A percentile compares a stretch with the other conserved stretches of the same genome.
These are phyloP conservation scores for Pachydiplax longipennis DNA, from an alignment of 2,888 invertebrate species.

Conservation along the genomic window DNA sequence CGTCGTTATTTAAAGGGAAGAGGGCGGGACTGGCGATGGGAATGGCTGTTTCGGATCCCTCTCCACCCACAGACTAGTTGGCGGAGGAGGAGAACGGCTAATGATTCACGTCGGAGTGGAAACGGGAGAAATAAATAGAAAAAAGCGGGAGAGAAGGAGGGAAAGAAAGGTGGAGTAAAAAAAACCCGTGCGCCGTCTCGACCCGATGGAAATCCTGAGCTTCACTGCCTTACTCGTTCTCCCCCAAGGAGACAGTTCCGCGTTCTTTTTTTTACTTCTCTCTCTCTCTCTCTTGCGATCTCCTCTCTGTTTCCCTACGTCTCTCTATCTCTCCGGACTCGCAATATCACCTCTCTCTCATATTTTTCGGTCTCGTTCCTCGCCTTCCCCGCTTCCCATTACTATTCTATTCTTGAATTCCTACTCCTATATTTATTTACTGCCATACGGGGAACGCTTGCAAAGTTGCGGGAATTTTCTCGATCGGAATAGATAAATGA, in stretches of 20 bases:
- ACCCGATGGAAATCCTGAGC: conserved; percentile 26
- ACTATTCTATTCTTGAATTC: not conserved
- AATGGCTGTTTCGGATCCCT: not conserved
- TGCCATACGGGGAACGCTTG: not conserved
- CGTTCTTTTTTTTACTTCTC: not conserved
- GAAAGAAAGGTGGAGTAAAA: not conserved
- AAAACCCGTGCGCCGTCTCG: conserved; percentile 19
- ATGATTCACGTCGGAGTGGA: conserved; percentile 34
- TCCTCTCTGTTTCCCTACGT: not conserved
- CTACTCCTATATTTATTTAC: not conserved
- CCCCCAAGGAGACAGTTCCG: not conserved
- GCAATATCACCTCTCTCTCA: not conserved
- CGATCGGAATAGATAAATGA: too few species aligned
- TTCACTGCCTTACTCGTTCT: conserved; percentile 9
- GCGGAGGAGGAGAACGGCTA: not conserved
- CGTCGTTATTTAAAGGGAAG: not conserved
- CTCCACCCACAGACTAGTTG: not conserved
- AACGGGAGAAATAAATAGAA: conserved; percentile 36
- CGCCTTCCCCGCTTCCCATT: not conserved
- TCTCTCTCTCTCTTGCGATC: not conserved
- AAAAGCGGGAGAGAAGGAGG: not conserved
- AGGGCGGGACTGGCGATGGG: not conserved
- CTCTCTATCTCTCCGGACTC: not conserved
- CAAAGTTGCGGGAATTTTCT: too few species aligned
- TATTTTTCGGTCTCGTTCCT: not conserved